phyloP scores from a whole-genome alignment of 2,797 vertebrate species.

The Aselliscus stoliczkanus region DNA sequence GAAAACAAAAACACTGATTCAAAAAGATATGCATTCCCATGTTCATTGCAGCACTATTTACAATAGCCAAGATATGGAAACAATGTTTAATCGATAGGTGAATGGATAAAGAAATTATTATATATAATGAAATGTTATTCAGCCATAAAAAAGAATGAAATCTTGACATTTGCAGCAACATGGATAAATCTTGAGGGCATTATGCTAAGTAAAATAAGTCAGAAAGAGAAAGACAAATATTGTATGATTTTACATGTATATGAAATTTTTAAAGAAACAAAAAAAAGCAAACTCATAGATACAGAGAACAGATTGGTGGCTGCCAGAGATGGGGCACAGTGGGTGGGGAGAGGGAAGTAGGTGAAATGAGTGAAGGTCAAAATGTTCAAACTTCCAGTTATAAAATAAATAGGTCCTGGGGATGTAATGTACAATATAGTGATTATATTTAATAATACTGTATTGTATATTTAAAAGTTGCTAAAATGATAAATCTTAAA shows the following conservation, averaged over 20 bases:
- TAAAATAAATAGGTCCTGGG: neutral
- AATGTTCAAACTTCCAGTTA: neutral
- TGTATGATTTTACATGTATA: neutral
- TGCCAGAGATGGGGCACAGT: neutral
- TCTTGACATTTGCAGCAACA: neutral
- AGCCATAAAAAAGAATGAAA: neutral
- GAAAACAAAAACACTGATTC: neutral
- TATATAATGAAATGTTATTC: neutral
- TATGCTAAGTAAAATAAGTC: neutral
- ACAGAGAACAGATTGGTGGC: neutral
- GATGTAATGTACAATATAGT: neutral
- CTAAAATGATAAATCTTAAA: neutral
- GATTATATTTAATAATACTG: neutral
- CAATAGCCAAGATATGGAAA: neutral
- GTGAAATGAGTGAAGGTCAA: neutral
- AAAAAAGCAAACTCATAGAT: neutral
- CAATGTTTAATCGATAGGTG: neutral
- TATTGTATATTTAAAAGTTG: neutral
- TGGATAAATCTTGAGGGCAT: neutral
- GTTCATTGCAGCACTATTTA: neutral
- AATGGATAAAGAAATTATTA: neutral
- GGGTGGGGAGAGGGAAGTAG: neutral
- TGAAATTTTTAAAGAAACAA: neutral
- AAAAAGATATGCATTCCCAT: neutral
- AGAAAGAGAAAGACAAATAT: neutral